These are phyloP conservation scores for Hirudinaria manillensis DNA, from an alignment of 2,888 invertebrate genomes.

Conservation along the genomic window DNA sequence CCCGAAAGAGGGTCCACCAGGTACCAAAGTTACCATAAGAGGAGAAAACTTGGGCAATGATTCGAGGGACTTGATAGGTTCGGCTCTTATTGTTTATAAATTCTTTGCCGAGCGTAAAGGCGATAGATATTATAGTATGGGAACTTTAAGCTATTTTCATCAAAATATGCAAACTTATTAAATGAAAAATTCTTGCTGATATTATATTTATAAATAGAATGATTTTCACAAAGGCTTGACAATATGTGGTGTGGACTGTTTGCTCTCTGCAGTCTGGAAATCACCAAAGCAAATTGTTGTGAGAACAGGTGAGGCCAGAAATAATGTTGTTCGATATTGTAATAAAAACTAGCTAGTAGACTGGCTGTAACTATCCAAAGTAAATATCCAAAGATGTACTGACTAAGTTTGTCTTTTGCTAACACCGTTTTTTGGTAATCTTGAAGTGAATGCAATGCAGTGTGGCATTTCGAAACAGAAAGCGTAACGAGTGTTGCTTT, in stretches of 20 bases:
- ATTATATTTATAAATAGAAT: not conserved
- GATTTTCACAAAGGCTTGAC: slow-evolving; percentile 65
- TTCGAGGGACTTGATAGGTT: slow-evolving; percentile 77
- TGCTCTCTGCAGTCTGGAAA: slow-evolving; percentile 94
- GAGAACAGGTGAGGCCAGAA: slow-evolving; percentile 62
- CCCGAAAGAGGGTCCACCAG: slow-evolving; percentile 95
- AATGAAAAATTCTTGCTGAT: not conserved
- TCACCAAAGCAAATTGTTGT: slow-evolving; percentile 93
- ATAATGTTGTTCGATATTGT: too few relatives aligned
- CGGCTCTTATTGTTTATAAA: not conserved
- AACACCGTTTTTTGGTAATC: too few relatives aligned
- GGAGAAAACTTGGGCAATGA: slow-evolving; percentile 88
- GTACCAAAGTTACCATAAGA: slow-evolving; percentile 85
- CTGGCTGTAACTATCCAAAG: too few relatives aligned
- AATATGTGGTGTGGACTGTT: slow-evolving; percentile 91
- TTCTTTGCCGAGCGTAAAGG: not conserved
- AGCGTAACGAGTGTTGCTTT: too few relatives aligned
- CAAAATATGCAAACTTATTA: not conserved
- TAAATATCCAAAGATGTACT: too few relatives aligned
- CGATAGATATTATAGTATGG: too few relatives aligned
- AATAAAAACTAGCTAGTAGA: too few relatives aligned
- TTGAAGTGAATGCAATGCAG: too few relatives aligned
- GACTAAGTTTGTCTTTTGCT: too few relatives aligned
- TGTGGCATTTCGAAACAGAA: too few relatives aligned
- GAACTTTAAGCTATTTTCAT: too few relatives aligned